Percentiles rank a stretch among this genome's conserved stretches.
Evolutionary conservation across 1,140 invertebrate species (phyloP).

Genomic region (Theocolax elegans): DNA sequence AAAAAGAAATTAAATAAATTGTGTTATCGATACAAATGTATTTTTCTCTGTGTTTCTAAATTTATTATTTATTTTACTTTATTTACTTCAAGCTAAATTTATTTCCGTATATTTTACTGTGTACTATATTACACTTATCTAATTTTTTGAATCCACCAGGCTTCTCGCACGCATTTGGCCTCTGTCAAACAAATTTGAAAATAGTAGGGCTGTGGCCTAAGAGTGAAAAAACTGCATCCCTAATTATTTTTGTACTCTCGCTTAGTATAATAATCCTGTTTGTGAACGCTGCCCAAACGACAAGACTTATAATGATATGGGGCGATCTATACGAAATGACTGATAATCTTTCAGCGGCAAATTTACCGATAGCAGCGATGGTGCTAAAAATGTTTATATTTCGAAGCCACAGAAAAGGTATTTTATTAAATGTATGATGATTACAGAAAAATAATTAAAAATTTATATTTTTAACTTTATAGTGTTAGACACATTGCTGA

Average conservation of each 20-base stretch:
- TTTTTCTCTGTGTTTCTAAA: not conserved
- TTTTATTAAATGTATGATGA: not conserved
- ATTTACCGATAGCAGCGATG: slow-evolving; percentile 27
- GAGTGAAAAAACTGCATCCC: not conserved
- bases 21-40: too few species aligned
- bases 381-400: slow-evolving; percentile 30
- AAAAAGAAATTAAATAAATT: too few species aligned
- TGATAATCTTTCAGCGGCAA: slow-evolving; percentile 35
- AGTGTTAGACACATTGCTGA: slow-evolving; percentile 6
- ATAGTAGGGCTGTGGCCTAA: slow-evolving; percentile 31
- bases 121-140: too few species aligned
- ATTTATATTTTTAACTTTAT: not conserved
- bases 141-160: too few species aligned
- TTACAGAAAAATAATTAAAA: not conserved
- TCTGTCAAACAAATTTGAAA: slow-evolving; percentile 2
- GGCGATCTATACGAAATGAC: slow-evolving; percentile 30
- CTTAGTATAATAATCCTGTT: slow-evolving; percentile 4
- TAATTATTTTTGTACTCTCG: not conserved
- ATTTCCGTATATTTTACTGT: not conserved
- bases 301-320: slow-evolving; percentile 33
- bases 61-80: not conserved
- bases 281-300: slow-evolving; percentile 27
- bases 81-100: not conserved
- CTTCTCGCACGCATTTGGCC: slow-evolving; percentile 16
- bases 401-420: slow-evolving; percentile 33